Evolutionary conservation across 2,888 invertebrate species (phyloP), one percentile per base, ranked within the genome.

Genomic region (Colletes collaris): DNA sequence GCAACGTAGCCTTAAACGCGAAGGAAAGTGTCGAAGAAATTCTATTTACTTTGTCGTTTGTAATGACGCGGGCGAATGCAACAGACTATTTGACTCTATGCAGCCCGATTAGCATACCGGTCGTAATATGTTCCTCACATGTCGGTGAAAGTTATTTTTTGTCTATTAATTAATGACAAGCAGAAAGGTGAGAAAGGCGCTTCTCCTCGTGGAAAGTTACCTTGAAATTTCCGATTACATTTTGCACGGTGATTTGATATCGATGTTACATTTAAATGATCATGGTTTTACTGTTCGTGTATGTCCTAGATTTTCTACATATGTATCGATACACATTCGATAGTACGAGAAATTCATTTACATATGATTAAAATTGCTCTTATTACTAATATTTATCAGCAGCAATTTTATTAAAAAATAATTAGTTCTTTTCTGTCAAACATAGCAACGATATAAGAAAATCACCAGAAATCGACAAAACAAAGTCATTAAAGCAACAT

Each of bases 71-170:
- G 27, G 16, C 7, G 46, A 5, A 35, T 6, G 46, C 44, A 2
- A 27, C 4, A 16, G 52, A 10, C 37, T 46, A 11, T 40, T 19
- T 40, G 11, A n/a, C 13, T 40, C 46, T 27, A n/a, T 56, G 19
- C 19, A 52, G 13, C 3, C 7, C 10, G 11, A 16, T 75, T 75
- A 59, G 44, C 64, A 6, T 40, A 11, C 8, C n/a, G 13, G 4
- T n/a, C 19, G 44, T 55, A 65, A 72, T 64, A 46, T 16, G 64
- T 44, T 59, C 40, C 37, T 49, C 10, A 19, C 8, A 13, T 59
- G 60, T 60, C 55, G 65, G 74, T 65, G 74, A 76, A 76, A 75
- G 75, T 52, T 49, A 72, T 71, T 19, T 58, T 58, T 59, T 46
- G n/a, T 62, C 50, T 40, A 64, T 52, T 19, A 49, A 37, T 62